Conservation (phyloP, 1,140 invertebrate species). For the Drosophila tristis region DNA sequence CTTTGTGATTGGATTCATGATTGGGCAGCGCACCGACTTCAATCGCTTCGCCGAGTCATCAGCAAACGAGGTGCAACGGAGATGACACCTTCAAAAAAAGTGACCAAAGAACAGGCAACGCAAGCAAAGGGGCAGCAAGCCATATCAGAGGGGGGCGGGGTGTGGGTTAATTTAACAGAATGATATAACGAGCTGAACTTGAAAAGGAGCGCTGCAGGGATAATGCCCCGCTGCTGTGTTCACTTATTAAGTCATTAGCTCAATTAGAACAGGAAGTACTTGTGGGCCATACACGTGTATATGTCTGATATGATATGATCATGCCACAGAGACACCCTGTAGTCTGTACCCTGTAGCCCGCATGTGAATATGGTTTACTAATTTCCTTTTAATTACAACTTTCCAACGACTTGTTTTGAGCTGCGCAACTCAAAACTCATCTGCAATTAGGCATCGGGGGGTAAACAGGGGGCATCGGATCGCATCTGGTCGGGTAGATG, state of each 20-base stretch:
- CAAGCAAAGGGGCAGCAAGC: slow-evolving; percentile 19
- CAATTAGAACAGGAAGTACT: slow-evolving; percentile 70
- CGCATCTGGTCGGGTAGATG: slow-evolving; percentile 15
- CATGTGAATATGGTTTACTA: slow-evolving; percentile 55
- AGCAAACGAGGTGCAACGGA: slow-evolving; percentile 71
- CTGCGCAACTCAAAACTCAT: slow-evolving; percentile 35
- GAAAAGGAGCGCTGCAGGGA: slow-evolving; percentile 16
- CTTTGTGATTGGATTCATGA: slow-evolving; percentile 39
- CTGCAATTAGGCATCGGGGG: slow-evolving; percentile 49
- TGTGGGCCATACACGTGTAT: not conserved
- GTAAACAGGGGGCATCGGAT: too few relatives aligned
- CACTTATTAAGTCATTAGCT: slow-evolving; percentile 68
- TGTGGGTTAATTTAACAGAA: slow-evolving; percentile 62
- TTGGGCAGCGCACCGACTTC: slow-evolving; percentile 28
- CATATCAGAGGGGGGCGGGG: slow-evolving; percentile 40
- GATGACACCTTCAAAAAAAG: slow-evolving; percentile 75
- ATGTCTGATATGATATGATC: slow-evolving; percentile 23
- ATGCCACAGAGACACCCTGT: not conserved
- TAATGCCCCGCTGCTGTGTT: not conserved
- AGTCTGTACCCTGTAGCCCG: not conserved
- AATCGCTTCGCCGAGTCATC: slow-evolving; percentile 70
- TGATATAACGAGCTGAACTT: slow-evolving; percentile 64
- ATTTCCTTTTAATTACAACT: slow-evolving; percentile 74
- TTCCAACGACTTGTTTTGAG: slow-evolving; percentile 55
- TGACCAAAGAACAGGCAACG: slow-evolving; percentile 25